Percentiles rank a stretch among this genome's conserved stretches.
phyloP scores from a whole-genome alignment of 2,888 invertebrate genomes.

The Ophioninae sp. region DNA sequence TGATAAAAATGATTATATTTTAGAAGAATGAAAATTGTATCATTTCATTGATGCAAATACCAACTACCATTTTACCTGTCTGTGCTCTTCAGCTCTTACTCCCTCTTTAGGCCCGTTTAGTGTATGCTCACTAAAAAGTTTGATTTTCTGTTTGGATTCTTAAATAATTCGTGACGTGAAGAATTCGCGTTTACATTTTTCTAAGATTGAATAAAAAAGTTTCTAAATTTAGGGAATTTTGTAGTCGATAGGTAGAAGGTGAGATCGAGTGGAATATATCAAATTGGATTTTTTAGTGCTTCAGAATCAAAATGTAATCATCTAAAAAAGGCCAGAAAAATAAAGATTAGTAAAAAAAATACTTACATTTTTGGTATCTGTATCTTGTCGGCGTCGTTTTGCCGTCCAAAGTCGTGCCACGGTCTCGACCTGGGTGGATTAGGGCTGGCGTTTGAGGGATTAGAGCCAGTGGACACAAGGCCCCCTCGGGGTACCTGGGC shows the following conservation, averaged over 20 bases:
- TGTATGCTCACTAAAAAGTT: too few relatives aligned
- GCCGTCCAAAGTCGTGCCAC: conserved; percentile 97
- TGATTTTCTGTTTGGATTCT: too few relatives aligned
- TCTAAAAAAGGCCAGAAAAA: not conserved
- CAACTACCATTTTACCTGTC: too few relatives aligned
- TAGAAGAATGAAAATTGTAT: too few relatives aligned
- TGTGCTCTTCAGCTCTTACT: too few relatives aligned
- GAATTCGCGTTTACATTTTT: not conserved
- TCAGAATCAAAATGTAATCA: not conserved
- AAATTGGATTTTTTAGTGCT: not conserved
- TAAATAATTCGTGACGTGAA: too few relatives aligned
- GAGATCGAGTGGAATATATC: not conserved
- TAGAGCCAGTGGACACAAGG: conserved; percentile 75
- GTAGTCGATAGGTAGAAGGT: too few relatives aligned
- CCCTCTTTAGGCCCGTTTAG: too few relatives aligned
- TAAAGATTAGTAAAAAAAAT: not conserved
- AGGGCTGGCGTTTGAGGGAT: conserved; percentile 76
- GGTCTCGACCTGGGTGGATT: conserved; percentile 88
- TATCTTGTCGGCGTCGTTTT: conserved; percentile 97
- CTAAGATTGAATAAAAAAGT: not conserved
- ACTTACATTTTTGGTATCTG: conserved; percentile 99
- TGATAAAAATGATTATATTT: too few relatives aligned
- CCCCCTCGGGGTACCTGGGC: conserved; percentile 83
- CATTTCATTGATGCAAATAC: too few relatives aligned
- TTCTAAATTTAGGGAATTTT: too few relatives aligned